Evolutionary conservation across 2,113 vertebrate species (phyloP).

Genomic region (Penelope pileata): DNA sequence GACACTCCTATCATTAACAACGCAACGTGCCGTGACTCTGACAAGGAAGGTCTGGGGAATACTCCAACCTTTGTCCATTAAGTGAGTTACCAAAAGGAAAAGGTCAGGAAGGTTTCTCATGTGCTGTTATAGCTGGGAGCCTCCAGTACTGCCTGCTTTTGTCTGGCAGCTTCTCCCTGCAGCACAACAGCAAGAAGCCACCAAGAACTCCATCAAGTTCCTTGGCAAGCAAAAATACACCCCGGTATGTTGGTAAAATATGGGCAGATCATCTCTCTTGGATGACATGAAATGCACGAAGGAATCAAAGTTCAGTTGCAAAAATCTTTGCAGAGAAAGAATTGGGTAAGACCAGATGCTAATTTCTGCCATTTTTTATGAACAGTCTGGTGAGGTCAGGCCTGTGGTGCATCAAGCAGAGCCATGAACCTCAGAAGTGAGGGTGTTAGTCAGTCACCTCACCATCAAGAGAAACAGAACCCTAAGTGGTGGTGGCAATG

Average conservation of each 20-base stretch:
- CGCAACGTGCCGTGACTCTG: not conserved
- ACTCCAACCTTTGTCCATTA: not conserved
- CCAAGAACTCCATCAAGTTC: not conserved
- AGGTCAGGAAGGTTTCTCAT: not conserved
- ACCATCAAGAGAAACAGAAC: not conserved
- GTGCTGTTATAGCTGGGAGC: not conserved
- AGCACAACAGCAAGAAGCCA: not conserved
- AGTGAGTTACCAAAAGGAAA: not conserved
- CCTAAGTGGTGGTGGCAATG: not conserved
- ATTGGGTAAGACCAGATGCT: not conserved
- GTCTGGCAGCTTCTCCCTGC: not conserved
- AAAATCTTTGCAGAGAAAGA: not conserved
- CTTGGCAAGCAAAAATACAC: not conserved
- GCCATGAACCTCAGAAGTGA: not conserved
- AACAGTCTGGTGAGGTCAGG: not conserved
- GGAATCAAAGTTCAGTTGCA: rapidly evolving
- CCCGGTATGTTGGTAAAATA: rapidly evolving
- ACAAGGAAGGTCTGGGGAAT: not conserved
- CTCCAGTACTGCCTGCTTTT: not conserved
- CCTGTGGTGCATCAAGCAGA: conserved; percentile 1
- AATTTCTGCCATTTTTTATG: not conserved
- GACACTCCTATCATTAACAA: not conserved
- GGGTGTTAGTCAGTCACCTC: not conserved
- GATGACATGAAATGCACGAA: not conserved
- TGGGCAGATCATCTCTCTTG: not conserved